Conservation (phyloP, 1,140 invertebrate genomes). For the Drosophila mojavensis region DNA sequence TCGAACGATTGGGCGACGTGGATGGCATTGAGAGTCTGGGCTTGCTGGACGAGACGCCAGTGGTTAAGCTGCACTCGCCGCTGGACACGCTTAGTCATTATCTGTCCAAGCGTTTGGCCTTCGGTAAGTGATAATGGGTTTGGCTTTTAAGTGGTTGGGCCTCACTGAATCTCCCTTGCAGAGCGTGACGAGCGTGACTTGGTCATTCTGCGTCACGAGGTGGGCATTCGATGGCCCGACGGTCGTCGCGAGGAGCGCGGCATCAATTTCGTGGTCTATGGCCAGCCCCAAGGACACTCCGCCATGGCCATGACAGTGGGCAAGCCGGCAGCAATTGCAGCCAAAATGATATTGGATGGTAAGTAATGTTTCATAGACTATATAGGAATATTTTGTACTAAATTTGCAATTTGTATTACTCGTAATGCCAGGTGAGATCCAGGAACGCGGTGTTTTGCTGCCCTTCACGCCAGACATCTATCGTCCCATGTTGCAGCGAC, state of each 20-base stretch:
- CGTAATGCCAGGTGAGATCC: conserved; percentile 93
- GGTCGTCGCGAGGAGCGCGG: conserved; percentile 92
- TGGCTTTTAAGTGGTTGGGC: not conserved
- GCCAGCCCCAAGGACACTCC: conserved; percentile 93
- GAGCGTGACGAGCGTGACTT: conserved; percentile 94
- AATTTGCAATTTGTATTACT: not conserved
- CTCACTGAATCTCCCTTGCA: conserved; percentile 46
- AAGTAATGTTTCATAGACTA: not conserved
- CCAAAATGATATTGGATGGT: conserved; percentile 98
- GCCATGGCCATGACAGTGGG: conserved; percentile 99
- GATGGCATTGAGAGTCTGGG: conserved; percentile 93
- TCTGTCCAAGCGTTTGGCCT: conserved; percentile 93
- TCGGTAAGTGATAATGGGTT: conserved; percentile 86
- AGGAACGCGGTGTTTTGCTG: conserved; percentile 95
- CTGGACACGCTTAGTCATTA: conserved; percentile 96
- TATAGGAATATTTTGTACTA: not conserved
- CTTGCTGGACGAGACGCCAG: conserved; percentile 91
- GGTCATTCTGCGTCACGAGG: conserved; percentile 96
- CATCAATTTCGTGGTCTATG: conserved; percentile 97
- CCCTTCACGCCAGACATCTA: conserved; percentile 96
- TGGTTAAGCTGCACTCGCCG: conserved; percentile 94
- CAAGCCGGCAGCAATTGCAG: conserved; percentile 97
- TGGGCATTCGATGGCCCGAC: conserved; percentile 96
- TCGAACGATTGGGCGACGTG: conserved; percentile 90
- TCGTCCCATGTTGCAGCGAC: conserved; percentile 92